Conservation (phyloP, 2,888 invertebrate genomes). For the Oscheius sp. region DNA sequence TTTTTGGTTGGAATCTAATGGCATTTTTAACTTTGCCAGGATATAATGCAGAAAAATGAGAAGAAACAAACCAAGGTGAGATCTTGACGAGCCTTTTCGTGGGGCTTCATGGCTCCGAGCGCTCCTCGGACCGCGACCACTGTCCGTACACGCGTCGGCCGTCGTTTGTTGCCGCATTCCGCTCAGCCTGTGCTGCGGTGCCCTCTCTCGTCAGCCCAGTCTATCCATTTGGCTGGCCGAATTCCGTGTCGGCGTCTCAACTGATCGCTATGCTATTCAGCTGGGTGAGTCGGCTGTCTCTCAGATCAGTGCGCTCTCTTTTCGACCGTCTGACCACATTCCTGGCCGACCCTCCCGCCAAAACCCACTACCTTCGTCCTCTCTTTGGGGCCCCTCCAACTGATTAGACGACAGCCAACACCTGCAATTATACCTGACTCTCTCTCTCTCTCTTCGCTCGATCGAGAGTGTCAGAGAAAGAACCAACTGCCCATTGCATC, state of each 20-base stretch:
- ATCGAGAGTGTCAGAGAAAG: no score
- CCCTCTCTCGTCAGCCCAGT: neutral
- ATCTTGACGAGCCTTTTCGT: conserved; percentile 19
- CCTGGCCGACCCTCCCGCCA: neutral
- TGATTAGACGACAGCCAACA: neutral
- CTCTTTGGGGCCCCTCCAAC: neutral
- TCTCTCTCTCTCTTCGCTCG: no score
- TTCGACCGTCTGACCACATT: conserved; percentile 11
- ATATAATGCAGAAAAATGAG: neutral
- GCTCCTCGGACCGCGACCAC: conserved; percentile 1
- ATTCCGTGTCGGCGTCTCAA: conserved; percentile 23
- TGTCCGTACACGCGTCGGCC: conserved; percentile 16
- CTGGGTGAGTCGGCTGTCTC: neutral
- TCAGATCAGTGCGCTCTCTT: conserved; percentile 27
- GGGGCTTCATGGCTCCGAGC: conserved; percentile 13
- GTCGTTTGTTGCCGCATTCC: neutral
- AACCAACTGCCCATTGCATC: neutral
- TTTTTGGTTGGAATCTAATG: neutral
- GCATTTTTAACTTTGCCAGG: no score
- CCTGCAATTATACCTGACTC: conserved; percentile 14
- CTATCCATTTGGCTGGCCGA: neutral
- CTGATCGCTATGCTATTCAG: neutral
- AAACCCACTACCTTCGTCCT: neutral
- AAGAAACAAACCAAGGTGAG: neutral
- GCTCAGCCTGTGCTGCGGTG: neutral